Conservation (phyloP, 2,797 vertebrate genomes). For the Brachyrhaphis roseni region DNA sequence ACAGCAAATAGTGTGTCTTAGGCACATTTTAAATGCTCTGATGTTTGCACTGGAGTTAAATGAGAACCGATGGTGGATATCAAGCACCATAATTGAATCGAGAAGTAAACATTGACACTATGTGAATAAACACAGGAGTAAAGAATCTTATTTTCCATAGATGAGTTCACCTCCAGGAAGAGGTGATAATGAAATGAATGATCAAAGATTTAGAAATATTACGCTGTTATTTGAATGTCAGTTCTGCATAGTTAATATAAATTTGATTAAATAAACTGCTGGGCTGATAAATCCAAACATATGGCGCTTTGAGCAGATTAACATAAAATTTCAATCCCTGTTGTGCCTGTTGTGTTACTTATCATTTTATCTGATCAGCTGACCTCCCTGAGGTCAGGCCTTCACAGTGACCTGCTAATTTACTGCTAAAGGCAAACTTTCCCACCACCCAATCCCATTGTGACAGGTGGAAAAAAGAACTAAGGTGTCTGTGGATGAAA, state of each 20-base stretch:
- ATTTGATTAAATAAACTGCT: not conserved
- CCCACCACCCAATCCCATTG: conserved; percentile 52
- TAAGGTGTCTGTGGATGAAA: conserved; percentile 65
- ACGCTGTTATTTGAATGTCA: conserved; percentile 14
- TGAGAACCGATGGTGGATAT: conserved; percentile 6
- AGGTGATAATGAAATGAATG: conserved; percentile 8
- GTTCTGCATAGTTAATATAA: not conserved
- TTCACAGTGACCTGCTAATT: conserved; percentile 56
- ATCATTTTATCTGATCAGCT: conserved; percentile 33
- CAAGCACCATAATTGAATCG: conserved; percentile 13
- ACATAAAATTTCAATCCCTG: conserved; percentile 36
- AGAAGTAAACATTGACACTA: conserved; percentile 11
- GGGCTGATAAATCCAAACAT: conserved; percentile 5
- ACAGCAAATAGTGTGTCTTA: conserved; percentile 45
- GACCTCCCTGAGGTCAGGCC: conserved; percentile 53
- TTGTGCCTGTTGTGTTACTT: conserved; percentile 21
- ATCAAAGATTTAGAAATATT: conserved; percentile 3
- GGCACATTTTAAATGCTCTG: conserved; percentile 13
- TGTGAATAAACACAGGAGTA: conserved; percentile 2
- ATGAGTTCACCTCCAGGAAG: not conserved
- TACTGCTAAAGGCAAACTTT: conserved; percentile 56
- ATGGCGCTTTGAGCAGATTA: conserved; percentile 21
- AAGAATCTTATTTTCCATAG: conserved; percentile 1
- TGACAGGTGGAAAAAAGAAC: conserved; percentile 45
- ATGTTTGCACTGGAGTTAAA: conserved; percentile 19